These are phyloP conservation scores for Thrips palmi DNA, from an alignment of 1,140 invertebrate genomes.

Conservation along the genomic window DNA sequence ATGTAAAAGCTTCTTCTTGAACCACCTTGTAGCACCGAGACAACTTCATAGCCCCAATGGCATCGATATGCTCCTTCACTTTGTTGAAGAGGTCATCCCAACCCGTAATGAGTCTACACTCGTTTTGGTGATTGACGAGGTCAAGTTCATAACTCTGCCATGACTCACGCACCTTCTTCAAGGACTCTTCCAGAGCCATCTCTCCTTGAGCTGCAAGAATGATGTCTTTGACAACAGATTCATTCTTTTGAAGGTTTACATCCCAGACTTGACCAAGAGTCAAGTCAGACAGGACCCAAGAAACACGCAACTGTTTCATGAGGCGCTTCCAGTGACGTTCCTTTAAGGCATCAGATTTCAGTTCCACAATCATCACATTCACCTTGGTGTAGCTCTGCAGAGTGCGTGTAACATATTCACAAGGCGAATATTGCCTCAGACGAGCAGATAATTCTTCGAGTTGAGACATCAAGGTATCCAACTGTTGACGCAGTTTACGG, in stretches of 20 bases:
- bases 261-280: constrained; percentile 98
- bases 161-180: constrained; percentile 94
- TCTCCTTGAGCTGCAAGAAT: constrained; percentile 97
- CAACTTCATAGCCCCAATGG: constrained; percentile 97
- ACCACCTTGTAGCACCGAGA: constrained; percentile 99
- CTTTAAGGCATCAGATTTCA: constrained; percentile 98
- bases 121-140: constrained; percentile 96
- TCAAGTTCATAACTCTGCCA: constrained; percentile 98
- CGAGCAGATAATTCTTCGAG: constrained; percentile 91
- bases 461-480: constrained; percentile 84
- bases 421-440: constrained; percentile 90
- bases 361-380: constrained; percentile 90
- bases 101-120: constrained; percentile 90
- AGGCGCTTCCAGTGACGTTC: constrained; percentile 98
- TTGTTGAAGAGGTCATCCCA: constrained; percentile 99
- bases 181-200: constrained; percentile 97
- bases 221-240: constrained; percentile 85
- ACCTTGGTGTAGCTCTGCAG: constrained; percentile 93
- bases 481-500: constrained; percentile 68
- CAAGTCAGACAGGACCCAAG: constrained; percentile 89
- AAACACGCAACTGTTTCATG: constrained; percentile 83
- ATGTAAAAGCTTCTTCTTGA: constrained; percentile 95
- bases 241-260: constrained; percentile 87
- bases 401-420: constrained; percentile 91
- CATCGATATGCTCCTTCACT: constrained; percentile 98